Conservation (phyloP, 2,797 vertebrate genomes). For the Labeo calbasu region DNA sequence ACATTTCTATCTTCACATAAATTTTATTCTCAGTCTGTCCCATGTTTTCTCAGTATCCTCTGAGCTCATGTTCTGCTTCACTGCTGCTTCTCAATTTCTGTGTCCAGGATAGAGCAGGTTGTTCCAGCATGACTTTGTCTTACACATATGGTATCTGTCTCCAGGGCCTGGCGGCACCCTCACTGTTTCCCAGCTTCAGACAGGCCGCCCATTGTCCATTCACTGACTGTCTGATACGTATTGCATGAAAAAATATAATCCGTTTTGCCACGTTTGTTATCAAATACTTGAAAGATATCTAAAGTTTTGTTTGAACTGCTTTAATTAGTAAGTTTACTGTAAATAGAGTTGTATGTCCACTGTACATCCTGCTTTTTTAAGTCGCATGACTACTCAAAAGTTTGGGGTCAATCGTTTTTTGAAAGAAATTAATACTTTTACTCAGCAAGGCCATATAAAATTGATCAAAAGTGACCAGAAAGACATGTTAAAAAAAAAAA, state of each 20-base stretch:
- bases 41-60: slow-evolving; percentile 18
- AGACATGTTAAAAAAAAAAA: neutral
- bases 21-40: neutral
- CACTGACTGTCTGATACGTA: neutral
- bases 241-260: neutral
- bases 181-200: slow-evolving; percentile 15
- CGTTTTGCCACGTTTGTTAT: neutral
- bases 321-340: neutral
- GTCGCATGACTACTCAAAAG: neutral
- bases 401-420: neutral
- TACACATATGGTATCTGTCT: slow-evolving; percentile 36
- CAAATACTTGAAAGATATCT: neutral
- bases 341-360: neutral
- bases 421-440: neutral
- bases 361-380: neutral
- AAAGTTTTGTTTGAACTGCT: neutral
- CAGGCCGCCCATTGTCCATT: neutral
- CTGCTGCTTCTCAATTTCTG: slow-evolving; percentile 10
- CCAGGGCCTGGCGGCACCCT: slow-evolving; percentile 5
- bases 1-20: neutral
- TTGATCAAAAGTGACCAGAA: neutral
- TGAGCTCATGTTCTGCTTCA: slow-evolving; percentile 33
- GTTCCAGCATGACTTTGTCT: slow-evolving; percentile 25
- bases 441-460: neutral
- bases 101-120: slow-evolving; percentile 15